Base-by-base conservation (phyloP, 2,888 invertebrate species). In the Ophioninae sp. region DNA sequence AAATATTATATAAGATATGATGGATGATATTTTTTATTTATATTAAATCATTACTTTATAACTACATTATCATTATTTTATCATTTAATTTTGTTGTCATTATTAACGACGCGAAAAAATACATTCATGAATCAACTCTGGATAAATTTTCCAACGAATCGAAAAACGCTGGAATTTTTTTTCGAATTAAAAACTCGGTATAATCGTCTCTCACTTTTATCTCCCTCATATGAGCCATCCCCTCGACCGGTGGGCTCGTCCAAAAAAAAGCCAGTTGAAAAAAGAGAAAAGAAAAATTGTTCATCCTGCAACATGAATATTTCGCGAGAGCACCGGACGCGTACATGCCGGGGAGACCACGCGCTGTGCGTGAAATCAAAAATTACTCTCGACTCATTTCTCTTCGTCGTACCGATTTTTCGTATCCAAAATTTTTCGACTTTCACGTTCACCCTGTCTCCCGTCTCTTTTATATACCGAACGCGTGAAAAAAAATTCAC, bases 281-380 rank as follows among this genome's bases (percentile, higher is more conserved):
- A 41, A 44, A 44, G n/a, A 44, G 44, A 37, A 72, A 61, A 20
- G 39, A 59, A 59, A 73, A 62, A 62, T 78, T 69, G n/a, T 57
- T 41, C 17, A 44, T 69, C 62, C 21, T 20, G 59, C 68, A 69
- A 23, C 56, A 50, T 78, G 70, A 37, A 64, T 62, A 50, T 69
- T 44, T 37, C 2, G 64, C 62, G 37, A 17, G 61, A 59, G 61
- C 56, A 61, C 20, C 44, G 10, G 6, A 39, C n/a, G 20, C n/a
- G 50, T 62, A 17, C 44, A 37, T 7, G 7, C 30, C 50, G 68
- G 67, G 37, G 7, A 57, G 56, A 59, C 3, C 57, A 68, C 13
- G 44, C 37, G 57, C 20, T n/a, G 75, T 76, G 84, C 81, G 81
- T 84, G 79, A 84, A 84, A 84, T 84, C 81, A 84, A 84, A 84